Conservation (phyloP, 2,113 vertebrate species). For the Anguilla rostrata region DNA sequence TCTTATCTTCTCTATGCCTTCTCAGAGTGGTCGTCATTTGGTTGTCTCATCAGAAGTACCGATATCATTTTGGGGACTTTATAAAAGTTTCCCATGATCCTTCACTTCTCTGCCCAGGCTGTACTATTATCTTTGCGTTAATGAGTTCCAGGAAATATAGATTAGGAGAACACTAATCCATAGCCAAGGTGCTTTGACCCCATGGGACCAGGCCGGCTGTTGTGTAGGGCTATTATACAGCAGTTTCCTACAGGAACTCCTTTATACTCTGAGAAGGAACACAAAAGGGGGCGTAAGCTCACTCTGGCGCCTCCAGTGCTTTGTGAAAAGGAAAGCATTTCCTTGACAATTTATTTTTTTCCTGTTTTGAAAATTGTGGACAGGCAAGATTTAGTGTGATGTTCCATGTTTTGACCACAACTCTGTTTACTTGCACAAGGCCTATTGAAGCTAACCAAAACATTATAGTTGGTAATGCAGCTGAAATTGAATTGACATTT, state of each 20-base stretch:
- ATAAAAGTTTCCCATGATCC: background rate
- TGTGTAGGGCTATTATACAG: background rate
- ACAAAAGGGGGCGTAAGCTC: background rate
- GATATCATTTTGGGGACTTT: background rate
- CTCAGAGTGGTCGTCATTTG: background rate
- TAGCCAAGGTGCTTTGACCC: background rate
- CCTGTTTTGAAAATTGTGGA: background rate
- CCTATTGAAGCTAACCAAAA: background rate
- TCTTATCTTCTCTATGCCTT: background rate
- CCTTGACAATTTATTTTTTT: background rate
- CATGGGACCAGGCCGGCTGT: background rate
- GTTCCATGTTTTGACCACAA: slow-evolving; percentile 9
- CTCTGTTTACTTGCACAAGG: background rate
- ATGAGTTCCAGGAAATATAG: background rate
- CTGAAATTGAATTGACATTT: background rate
- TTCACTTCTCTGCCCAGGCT: background rate
- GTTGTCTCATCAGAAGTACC: background rate
- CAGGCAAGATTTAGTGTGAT: background rate
- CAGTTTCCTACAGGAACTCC: slow-evolving; percentile 9
- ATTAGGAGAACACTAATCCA: background rate
- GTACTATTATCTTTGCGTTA: background rate
- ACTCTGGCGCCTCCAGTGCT: background rate
- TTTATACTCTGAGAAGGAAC: background rate
- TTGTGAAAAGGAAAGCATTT: slow-evolving; percentile 2
- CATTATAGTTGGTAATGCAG: background rate